These are phyloP conservation scores for Saccopteryx bilineata DNA, from an alignment of 2,113 vertebrate species.

Conservation along the genomic window DNA sequence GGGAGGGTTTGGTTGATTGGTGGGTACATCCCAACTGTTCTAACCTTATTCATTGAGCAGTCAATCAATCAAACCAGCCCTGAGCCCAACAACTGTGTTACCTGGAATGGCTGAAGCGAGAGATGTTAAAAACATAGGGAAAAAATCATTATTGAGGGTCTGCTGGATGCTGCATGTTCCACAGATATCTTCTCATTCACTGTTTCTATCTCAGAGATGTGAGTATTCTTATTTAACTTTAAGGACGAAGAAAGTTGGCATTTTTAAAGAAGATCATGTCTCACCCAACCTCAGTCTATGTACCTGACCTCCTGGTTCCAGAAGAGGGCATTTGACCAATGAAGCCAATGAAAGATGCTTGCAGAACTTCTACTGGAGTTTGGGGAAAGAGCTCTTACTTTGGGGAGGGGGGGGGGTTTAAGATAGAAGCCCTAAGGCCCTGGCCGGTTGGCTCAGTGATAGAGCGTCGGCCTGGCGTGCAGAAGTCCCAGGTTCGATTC, in stretches of 20 bases:
- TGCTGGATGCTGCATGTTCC: background rate
- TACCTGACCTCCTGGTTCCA: background rate
- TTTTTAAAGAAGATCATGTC: background rate
- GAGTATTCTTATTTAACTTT: background rate
- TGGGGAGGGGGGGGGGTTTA: background rate
- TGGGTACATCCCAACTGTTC: background rate
- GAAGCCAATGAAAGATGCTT: background rate
- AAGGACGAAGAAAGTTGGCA: background rate
- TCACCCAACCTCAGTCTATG: background rate
- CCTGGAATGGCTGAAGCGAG: background rate
- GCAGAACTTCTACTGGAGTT: background rate
- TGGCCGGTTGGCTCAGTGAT: too few species aligned
- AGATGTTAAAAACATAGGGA: background rate
- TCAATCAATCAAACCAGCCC: background rate
- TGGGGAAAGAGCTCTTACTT: background rate
- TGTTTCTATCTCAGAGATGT: background rate
- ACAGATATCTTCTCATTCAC: background rate
- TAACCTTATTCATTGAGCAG: background rate
- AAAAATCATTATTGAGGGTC: background rate
- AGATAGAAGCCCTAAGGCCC: background rate
- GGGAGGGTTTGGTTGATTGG: background rate
- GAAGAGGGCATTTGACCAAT: background rate
- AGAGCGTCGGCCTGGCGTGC: too few species aligned
- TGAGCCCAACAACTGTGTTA: background rate
- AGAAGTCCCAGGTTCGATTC: too few species aligned